Percentiles rank a stretch among this genome's conserved stretches.
phyloP scores from a whole-genome alignment of 2,113 vertebrate species.

The Morone saxatilis region DNA sequence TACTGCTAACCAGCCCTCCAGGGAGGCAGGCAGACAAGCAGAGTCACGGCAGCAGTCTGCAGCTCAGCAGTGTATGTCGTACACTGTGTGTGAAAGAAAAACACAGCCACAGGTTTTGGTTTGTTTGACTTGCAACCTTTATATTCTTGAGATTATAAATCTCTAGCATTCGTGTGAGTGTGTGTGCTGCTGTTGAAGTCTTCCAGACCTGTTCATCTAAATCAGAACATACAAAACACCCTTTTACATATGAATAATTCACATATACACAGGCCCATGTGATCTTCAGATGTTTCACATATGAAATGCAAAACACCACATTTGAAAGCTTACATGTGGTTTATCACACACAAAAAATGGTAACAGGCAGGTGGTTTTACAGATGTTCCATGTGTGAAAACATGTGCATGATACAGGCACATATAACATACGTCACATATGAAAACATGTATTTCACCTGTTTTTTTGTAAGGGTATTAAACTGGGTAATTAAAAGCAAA shows the following conservation, averaged over 20 bases:
- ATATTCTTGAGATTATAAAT: constrained; percentile 10
- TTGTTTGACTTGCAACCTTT: constrained; percentile 11
- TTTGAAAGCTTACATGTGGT: not conserved
- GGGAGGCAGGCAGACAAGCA: constrained; percentile 61
- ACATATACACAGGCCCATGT: too few relatives aligned
- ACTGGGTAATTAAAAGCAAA: not conserved
- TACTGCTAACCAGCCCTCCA: constrained; percentile 53
- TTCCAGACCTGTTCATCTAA: not conserved
- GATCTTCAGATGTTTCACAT: too few relatives aligned
- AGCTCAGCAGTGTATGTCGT: constrained; percentile 8
- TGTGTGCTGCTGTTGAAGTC: not conserved
- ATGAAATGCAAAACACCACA: not conserved
- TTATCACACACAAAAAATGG: not conserved
- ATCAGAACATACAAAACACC: not conserved
- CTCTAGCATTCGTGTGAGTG: not conserved
- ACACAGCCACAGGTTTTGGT: not conserved
- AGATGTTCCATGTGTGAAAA: not conserved
- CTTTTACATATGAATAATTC: not conserved
- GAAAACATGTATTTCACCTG: not conserved
- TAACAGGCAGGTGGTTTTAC: not conserved
- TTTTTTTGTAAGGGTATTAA: not conserved
- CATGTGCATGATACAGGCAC: not conserved
- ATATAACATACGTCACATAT: not conserved
- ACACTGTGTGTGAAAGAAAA: constrained; percentile 1
- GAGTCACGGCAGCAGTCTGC: constrained; percentile 67